Percentiles rank a stretch among this genome's conserved stretches.
Evolutionary conservation across 2,888 invertebrate species (phyloP).

Genomic region (Coleophora flavipennella): DNA sequence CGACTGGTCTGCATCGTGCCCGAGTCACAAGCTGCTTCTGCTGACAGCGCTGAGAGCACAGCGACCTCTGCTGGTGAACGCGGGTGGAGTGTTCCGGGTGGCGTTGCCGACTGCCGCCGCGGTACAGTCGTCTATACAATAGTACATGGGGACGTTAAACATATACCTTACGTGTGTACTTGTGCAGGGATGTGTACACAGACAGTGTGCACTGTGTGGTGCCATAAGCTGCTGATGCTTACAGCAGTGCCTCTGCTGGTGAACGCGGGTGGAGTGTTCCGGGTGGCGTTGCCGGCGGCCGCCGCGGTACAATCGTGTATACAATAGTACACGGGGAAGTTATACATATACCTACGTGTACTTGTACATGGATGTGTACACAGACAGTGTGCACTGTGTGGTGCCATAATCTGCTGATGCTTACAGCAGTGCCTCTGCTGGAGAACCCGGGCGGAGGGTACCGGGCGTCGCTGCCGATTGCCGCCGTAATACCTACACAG

Average conservation of each 20-base stretch:
- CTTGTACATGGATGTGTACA: no score
- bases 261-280: constrained; percentile 14
- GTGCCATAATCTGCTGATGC: constrained; percentile 5
- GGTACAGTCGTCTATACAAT: no score
- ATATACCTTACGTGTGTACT: no score
- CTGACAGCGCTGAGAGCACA: constrained; percentile 12
- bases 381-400: constrained; percentile 4
- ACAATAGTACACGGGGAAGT: no score
- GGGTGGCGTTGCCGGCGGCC: constrained; percentile 14
- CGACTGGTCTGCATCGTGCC: constrained; percentile 7
- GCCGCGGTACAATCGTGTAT: no score
- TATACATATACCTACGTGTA: no score
- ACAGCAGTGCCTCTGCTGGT: constrained; percentile 6
- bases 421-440: constrained; percentile 6
- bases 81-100: constrained; percentile 14
- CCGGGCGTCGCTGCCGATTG: constrained; percentile 13
- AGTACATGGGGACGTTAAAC: no score
- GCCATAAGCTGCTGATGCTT: constrained; percentile 6
- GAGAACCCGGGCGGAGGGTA: constrained; percentile 14
- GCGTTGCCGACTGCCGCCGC: constrained; percentile 15
- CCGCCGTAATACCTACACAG: constrained; percentile 16
- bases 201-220: constrained; percentile 5
- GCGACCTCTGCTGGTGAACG: constrained; percentile 7
- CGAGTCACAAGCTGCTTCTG: constrained; percentile 5
- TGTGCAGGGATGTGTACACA: no score